These are phyloP conservation scores for Thereva unica DNA, from an alignment of 2,888 invertebrate species.

Conservation along the genomic window DNA sequence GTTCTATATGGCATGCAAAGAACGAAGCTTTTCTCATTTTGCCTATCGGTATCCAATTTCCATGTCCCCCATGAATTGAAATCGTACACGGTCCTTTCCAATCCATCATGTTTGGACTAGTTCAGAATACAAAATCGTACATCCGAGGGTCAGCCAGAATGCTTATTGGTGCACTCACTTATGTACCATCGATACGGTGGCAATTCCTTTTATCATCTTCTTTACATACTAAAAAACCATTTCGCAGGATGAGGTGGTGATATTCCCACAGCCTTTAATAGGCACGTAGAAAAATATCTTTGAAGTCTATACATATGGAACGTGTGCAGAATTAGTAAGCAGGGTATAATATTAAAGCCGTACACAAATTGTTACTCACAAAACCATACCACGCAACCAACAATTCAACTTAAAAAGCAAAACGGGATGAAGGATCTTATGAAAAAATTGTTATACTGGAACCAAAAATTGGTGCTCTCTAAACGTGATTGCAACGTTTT, in stretches of 20 bases:
- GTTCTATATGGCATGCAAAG: not conserved
- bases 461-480: slow-evolving; percentile 20
- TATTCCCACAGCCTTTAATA: slow-evolving; percentile 35
- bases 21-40: not conserved
- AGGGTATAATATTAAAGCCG: slow-evolving; percentile 31
- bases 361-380: slow-evolving; percentile 40
- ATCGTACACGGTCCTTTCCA: slow-evolving; percentile 22
- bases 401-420: slow-evolving; percentile 30
- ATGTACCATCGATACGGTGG: slow-evolving; percentile 41
- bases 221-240: slow-evolving; percentile 41
- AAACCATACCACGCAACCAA: slow-evolving; percentile 19
- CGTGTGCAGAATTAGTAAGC: slow-evolving; percentile 39
- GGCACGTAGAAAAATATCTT: slow-evolving; percentile 43
- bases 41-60: not conserved
- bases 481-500: slow-evolving; percentile 40
- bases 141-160: slow-evolving; percentile 11
- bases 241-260: slow-evolving; percentile 35
- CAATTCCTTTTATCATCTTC: slow-evolving; percentile 41
- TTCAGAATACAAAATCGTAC: slow-evolving; percentile 35
- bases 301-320: slow-evolving; percentile 41
- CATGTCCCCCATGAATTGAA: not conserved
- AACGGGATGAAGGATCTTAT: slow-evolving; percentile 6
- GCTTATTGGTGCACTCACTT: slow-evolving; percentile 38
- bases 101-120: slow-evolving; percentile 40
- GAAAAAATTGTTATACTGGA: slow-evolving; percentile 39